Evolutionary conservation across 2,797 vertebrate genomes (phyloP).

Genomic region (Danio kyathit): DNA sequence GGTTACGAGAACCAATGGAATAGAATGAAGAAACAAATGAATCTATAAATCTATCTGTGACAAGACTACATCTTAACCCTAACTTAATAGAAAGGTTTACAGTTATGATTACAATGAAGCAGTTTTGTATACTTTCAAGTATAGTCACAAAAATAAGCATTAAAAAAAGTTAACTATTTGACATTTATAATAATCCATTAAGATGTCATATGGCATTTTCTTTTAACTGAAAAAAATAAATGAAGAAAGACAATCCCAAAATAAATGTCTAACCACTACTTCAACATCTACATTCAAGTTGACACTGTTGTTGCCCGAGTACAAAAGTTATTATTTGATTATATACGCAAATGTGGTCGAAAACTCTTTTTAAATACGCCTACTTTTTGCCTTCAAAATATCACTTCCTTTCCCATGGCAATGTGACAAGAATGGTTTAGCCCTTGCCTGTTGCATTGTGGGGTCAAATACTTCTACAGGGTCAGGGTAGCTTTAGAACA

Average conservation of each 20-base stretch:
- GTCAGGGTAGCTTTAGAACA: slow-evolving; percentile 65
- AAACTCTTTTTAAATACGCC: slow-evolving; percentile 30
- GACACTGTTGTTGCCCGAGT: not conserved
- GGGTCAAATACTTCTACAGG: slow-evolving; percentile 62
- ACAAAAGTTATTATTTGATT: not conserved
- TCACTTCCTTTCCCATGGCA: slow-evolving; percentile 61
- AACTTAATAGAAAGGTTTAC: too few relatives aligned
- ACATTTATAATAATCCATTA: not conserved
- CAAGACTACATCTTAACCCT: too few relatives aligned
- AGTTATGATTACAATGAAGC: too few relatives aligned
- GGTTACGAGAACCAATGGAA: not conserved
- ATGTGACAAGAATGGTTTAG: slow-evolving; percentile 49
- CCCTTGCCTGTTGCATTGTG: slow-evolving; percentile 61
- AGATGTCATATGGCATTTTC: not conserved
- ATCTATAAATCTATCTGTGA: not conserved
- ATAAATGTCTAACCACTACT: not conserved
- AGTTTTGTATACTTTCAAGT: not conserved
- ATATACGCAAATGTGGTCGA: slow-evolving; percentile 13
- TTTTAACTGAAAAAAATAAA: not conserved
- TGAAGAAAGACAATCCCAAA: not conserved
- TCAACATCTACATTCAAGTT: not conserved
- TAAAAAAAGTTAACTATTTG: not conserved
- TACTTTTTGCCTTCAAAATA: slow-evolving; percentile 48
- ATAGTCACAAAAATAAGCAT: not conserved
- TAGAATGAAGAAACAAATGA: not conserved